A percentile compares a stretch with the other conserved stretches of the same genome.
Conservation (phyloP, 2,113 vertebrate genomes). For the Numenius arquata region DNA sequence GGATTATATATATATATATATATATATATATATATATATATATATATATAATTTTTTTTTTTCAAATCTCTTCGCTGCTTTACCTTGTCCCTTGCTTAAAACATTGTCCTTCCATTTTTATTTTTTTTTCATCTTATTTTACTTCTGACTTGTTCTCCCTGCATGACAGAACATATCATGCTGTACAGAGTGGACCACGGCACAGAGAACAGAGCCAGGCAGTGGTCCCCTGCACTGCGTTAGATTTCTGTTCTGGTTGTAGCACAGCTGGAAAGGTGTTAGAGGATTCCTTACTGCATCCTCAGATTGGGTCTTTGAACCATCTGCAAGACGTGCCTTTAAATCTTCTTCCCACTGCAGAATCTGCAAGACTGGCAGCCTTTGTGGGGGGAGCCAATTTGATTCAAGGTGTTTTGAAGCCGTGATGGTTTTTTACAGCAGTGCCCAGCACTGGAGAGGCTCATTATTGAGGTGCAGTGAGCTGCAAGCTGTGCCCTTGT, state of each 20-base stretch:
- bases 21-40: no score
- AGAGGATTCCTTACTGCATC: neutral
- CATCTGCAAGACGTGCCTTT: neutral
- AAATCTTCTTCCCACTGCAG: neutral
- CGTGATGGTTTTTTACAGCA: neutral
- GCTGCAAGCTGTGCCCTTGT: neutral
- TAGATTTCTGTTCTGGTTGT: neutral
- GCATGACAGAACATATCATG: rapidly evolving
- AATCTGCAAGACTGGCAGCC: neutral
- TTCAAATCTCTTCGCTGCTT: neutral
- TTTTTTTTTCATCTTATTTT: neutral
- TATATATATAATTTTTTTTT: neutral
- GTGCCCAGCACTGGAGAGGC: neutral
- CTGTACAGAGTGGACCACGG: neutral
- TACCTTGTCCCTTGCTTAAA: neutral
- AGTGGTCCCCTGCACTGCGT: neutral
- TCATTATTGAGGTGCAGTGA: neutral
- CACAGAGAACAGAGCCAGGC: neutral
- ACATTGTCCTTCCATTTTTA: neutral
- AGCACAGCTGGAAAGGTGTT: neutral
- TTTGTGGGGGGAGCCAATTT: neutral
- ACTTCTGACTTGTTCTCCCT: neutral
- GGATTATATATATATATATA: neutral
- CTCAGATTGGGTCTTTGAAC: neutral
- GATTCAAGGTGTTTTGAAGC: neutral